These are phyloP conservation scores for Poecile atricapillus DNA, from an alignment of 2,113 vertebrate genomes.

Conservation along the genomic window DNA sequence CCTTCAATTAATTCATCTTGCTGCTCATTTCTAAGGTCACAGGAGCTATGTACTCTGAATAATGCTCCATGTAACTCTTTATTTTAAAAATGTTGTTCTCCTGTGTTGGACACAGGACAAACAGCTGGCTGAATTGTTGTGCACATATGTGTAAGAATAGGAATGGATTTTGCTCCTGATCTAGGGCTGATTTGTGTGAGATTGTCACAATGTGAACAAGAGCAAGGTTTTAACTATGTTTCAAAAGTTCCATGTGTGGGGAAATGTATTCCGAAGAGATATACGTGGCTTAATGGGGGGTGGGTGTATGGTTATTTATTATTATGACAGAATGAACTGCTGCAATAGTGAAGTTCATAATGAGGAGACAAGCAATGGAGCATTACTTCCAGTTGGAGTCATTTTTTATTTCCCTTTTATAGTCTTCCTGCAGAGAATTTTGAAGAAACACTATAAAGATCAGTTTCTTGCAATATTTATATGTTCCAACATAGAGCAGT, in stretches of 20 bases:
- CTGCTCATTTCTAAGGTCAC: background rate
- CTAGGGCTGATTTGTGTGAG: background rate
- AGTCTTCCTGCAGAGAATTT: slow-evolving; percentile 6
- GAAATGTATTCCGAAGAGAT: background rate
- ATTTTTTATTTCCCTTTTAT: slow-evolving; percentile 24
- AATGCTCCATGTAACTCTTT: background rate
- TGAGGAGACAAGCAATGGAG: slow-evolving; percentile 17
- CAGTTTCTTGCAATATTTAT: background rate
- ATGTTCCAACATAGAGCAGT: background rate
- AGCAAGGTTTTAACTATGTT: background rate
- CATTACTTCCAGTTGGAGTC: background rate
- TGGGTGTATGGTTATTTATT: slow-evolving; percentile 23
- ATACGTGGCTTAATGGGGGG: background rate
- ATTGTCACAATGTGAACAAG: background rate
- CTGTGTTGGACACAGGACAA: background rate
- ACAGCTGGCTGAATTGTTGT: background rate
- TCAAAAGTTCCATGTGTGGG: background rate
- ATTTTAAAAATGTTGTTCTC: background rate
- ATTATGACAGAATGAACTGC: background rate
- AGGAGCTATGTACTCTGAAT: background rate
- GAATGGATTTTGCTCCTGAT: background rate
- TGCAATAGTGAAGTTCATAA: slow-evolving; percentile 34
- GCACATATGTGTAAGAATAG: fast-evolving
- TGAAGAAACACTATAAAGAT: background rate
- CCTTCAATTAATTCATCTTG: background rate